Evolutionary conservation across 2,113 vertebrate species (phyloP).

Genomic region (Calcarius ornatus): DNA sequence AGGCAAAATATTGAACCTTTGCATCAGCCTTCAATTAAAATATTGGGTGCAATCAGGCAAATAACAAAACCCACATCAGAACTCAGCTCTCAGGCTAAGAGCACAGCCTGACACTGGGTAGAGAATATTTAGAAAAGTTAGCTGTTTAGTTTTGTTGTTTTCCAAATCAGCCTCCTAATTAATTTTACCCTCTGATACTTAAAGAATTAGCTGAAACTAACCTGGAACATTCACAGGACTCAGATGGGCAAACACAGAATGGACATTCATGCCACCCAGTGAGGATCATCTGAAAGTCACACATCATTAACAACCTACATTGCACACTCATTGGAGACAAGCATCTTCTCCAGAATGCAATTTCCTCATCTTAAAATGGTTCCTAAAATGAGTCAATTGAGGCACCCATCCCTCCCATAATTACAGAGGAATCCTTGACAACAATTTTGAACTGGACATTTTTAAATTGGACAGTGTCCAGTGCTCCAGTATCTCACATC

Average conservation of each 20-base stretch:
- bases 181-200: background rate
- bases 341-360: background rate
- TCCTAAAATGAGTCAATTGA: background rate
- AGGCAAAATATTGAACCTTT: background rate
- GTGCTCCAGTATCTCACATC: background rate
- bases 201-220: background rate
- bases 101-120: background rate
- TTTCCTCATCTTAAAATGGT: background rate
- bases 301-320: background rate
- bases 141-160: background rate
- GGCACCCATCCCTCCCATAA: background rate
- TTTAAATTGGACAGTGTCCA: background rate
- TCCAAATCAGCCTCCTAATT: background rate
- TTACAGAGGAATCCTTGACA: background rate
- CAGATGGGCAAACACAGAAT: background rate
- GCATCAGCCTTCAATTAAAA: background rate
- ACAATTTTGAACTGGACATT: background rate
- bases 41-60: rapidly evolving
- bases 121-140: background rate
- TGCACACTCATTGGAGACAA: background rate
- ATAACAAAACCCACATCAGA: background rate
- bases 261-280: background rate
- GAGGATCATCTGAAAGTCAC: background rate
- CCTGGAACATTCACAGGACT: background rate
- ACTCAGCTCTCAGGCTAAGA: background rate